Base-by-base conservation (phyloP, 2,113 vertebrate species). In the Cynopterus brachyotis region DNA sequence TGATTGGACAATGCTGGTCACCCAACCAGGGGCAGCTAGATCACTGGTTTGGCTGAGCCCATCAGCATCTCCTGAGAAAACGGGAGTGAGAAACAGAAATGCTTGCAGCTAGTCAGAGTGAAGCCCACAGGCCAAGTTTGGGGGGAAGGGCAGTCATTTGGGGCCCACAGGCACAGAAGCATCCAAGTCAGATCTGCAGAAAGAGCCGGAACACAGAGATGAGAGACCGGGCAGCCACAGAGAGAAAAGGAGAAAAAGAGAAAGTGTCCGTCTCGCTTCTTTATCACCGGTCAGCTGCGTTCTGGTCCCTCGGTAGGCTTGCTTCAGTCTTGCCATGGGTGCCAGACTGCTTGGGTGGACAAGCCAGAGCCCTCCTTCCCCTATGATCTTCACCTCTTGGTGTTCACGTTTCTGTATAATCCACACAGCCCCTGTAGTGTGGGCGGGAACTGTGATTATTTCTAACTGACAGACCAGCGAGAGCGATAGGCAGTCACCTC, bases 241-340 rank as follows among this genome's bases (percentile, higher is more conserved):
- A 80, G 42, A 83, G 24, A 78, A 69, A 55, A 79, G 42, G 28
- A 75, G 32, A 17, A 11, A 64, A 72, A 42, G 30, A 75, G 32
- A 17, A 9, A 20, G 22, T 3, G 2, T 28, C 75, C 40, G 2
- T 9, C 24, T 82, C 15, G 5, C 19, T 67, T 47, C n/a, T 69
- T 50, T 50, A 30, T 20, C 20, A 6, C 62, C 17, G 6, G 35
- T 53, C 42, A 16, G 42, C 62, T 70, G 6, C n/a, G 3, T 8
- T 64, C 53, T 1, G 45, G 85, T n/a, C 9, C 20, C 72, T 45
- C 0, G 0, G 30, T 37, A 24, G 37, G 28, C n/a, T 59, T 64
- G 37, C 55, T 75, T 70, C 15, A 11, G 66, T n/a, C 76, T 37
- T 8, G 4, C 19, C 32, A 0, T 12, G 35, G 59, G n/a, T 3